Evolutionary conservation across 2,113 vertebrate species (phyloP), one percentile per base, ranked within the genome.

Genomic region (Catharus bicknelli): DNA sequence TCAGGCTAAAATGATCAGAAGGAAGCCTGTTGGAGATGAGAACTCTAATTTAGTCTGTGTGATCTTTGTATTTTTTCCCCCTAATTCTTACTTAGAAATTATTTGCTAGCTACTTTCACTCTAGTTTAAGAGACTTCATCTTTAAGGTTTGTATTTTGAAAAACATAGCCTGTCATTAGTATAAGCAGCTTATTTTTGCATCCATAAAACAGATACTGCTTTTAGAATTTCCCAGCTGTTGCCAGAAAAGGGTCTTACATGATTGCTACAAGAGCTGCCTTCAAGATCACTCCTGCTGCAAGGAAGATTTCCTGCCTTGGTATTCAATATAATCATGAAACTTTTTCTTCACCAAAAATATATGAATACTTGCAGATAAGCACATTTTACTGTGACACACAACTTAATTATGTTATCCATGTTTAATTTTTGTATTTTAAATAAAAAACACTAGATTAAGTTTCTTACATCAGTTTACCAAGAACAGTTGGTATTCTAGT

Each of bases 321-420:
- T 30, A 23, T 2, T 75, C 30, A 61, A 40, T 38, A 57, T 11
- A 3, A 30, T 63, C 0, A 0, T 55, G 53, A 75, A 82, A 79
- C 25, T 48, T 62, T 54, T 2, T 73, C 34, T 87, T 92, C 45
- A 61, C 20, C 19, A 64, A 55, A 87, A 75, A 34, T 48, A 53
- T 8, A 38, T 4, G 14, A 83, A 51, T 8, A 9, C 25, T 59
- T 76, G 10, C 43, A 86, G 34, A 50, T 26, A 70, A 36, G 21
- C 47, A 40, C 11, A 9, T 63, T 88, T 83, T 79, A 83, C 32
- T 36, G 29, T 73, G 48, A 86, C 29, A 55, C 11, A 25, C 3
- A 34, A 22, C 4, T 68, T 80, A 62, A 40, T 42, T 36, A 34
- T 7, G 3, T 72, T 45, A 67, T 10, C 11, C 15, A 55, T 22